A percentile compares a stretch with the other conserved stretches of the same genome.
Evolutionary conservation across 2,113 vertebrate species (phyloP).

Genomic region (Zosterops borbonicus): DNA sequence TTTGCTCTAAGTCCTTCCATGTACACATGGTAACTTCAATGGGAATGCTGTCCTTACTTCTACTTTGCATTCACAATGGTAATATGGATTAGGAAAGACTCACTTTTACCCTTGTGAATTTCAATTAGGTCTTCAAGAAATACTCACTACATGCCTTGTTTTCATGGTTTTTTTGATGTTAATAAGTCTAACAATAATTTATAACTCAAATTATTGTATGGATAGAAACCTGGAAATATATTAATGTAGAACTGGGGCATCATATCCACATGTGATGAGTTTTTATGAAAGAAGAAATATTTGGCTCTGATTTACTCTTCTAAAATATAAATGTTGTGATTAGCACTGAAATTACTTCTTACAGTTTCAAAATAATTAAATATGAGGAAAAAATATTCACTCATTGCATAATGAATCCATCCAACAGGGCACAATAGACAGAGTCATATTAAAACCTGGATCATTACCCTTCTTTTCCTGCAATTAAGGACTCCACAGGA

Average conservation of each 20-base stretch:
- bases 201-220: background rate
- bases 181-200: background rate
- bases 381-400: conserved; percentile 18
- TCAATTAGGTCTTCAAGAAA: background rate
- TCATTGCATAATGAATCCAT: conserved; percentile 42
- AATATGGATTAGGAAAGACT: background rate
- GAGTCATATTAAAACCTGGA: conserved; percentile 59
- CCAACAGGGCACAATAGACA: conserved; percentile 50
- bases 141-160: background rate
- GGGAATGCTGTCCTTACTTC: background rate
- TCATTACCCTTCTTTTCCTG: conserved; percentile 66
- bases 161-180: background rate
- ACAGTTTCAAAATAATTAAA: conserved; percentile 48
- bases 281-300: background rate
- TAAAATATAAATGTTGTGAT: background rate
- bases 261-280: background rate
- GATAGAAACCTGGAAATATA: background rate
- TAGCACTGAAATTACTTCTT: conserved; percentile 5
- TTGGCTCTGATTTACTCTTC: background rate
- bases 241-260: background rate
- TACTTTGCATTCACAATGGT: background rate
- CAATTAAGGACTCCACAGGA: conserved; percentile 56
- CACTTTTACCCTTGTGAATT: background rate
- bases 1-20: background rate
- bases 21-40: background rate